These are phyloP conservation scores for Frankliniella fusca DNA, from an alignment of 2,888 invertebrate genomes.

Conservation along the genomic window DNA sequence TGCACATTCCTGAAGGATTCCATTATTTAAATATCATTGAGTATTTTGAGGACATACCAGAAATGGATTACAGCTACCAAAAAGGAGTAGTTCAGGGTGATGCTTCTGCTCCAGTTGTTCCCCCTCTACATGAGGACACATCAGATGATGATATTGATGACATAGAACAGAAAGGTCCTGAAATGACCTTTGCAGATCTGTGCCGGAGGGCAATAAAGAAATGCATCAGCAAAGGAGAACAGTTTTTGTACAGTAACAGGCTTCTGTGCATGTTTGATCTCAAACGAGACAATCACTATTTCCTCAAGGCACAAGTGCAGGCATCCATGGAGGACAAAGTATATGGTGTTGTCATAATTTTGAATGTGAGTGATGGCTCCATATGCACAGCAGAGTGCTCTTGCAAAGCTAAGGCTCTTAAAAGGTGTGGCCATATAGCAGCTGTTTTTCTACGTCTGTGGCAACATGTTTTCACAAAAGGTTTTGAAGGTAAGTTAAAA, in stretches of 20 bases:
- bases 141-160: not conserved
- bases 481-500: not conserved
- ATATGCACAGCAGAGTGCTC: no score
- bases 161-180: not conserved
- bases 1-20: conserved; percentile 5
- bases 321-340: not conserved
- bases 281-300: not conserved
- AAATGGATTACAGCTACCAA: not conserved
- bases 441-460: not conserved
- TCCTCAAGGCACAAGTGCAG: not conserved
- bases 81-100: not conserved
- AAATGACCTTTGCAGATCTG: not conserved
- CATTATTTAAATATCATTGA: not conserved
- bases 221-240: not conserved
- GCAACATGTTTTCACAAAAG: not conserved
- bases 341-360: not conserved
- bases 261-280: not conserved
- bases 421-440: conserved; percentile 18
- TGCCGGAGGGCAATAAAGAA: not conserved
- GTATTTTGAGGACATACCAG: not conserved
- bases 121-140: not conserved
- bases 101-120: not conserved
- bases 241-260: not conserved
- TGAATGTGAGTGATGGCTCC: not conserved
- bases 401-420: not conserved